Base-by-base conservation (phyloP, 2,113 vertebrate species). In the Myiagra hebetior region DNA sequence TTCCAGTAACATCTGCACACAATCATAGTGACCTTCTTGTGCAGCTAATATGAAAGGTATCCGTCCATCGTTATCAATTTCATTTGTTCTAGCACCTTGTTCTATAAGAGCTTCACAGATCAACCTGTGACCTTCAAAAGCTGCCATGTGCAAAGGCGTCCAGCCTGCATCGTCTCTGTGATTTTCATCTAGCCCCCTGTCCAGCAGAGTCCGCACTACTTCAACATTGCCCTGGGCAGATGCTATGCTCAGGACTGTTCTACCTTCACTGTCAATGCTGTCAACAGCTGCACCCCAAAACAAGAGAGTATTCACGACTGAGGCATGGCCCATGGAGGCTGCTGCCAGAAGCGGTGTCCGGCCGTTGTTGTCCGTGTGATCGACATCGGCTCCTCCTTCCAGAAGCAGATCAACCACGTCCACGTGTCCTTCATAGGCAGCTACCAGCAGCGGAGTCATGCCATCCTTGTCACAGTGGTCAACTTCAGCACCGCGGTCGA, bases 211-310 rank as follows among this genome's bases (percentile, higher is more conserved):
- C 62, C 99, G 97, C 17, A 99, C 99, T 83, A 99, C 99, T 95
- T 99, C 99, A 22, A 99, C 99, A 11, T 99, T 99, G 30, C 99
- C 99, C 95, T 99, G 99, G 41, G 99, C 99, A 6, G 99, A 99
- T 3, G 99, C 99, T 64, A 99, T 99, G 98, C 99, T 99, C 93
- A 99, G 98, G 52, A 99, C 99, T 0, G 99, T 99, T 94, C 99
- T 98, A 22, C 99, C 99, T 96, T 99, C 99, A 1, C 99, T 99
- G 78, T 99, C 99, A 8, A 99, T 99, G 96, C 99, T 99, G 86
- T 99, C 99, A 31, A 99, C 99, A 13, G 99, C 99, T 1, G 99
- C 99, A 5, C 99, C 99, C 99, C 99, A 99, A 93, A 99, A 99
- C 53, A 99, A 97, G 22, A 99, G 98, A 0, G 99, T 99, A 95